Conservation (phyloP, 2,113 vertebrate genomes). For the Gila orcuttii region DNA sequence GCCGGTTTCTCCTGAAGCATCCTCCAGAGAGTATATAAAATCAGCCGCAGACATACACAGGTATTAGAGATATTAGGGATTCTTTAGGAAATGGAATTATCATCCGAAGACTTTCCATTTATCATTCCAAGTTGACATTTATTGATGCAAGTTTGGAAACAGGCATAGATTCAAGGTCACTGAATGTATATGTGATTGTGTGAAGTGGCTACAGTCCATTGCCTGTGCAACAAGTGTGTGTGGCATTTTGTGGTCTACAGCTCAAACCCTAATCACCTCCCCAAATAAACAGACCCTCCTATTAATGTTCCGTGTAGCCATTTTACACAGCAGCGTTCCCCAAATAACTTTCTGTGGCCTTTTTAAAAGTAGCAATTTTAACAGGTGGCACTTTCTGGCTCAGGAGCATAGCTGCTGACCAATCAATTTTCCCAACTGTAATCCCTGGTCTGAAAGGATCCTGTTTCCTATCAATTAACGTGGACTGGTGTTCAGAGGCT, state of each 20-base stretch:
- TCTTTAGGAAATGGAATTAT: not conserved
- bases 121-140: slow-evolving; percentile 9
- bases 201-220: slow-evolving; percentile 15
- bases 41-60: not conserved
- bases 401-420: slow-evolving; percentile 48
- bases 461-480: slow-evolving; percentile 59
- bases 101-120: not conserved
- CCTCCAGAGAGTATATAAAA: slow-evolving; percentile 14
- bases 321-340: slow-evolving; percentile 46
- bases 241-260: slow-evolving; percentile 42
- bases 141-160: slow-evolving; percentile 8
- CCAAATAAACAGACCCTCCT: slow-evolving; percentile 54
- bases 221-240: slow-evolving; percentile 30
- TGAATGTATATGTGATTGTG: not conserved
- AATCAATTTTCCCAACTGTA: slow-evolving; percentile 46
- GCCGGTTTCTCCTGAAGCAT: not conserved
- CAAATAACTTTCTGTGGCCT: slow-evolving; percentile 49
- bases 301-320: slow-evolving; percentile 54
- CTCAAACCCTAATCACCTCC: slow-evolving; percentile 47
- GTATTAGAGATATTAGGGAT: slow-evolving; percentile 10
- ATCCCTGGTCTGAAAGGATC: slow-evolving; percentile 53
- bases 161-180: slow-evolving; percentile 4
- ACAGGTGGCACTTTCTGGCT: slow-evolving; percentile 52
- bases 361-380: slow-evolving; percentile 48
- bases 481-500: slow-evolving; percentile 51